These are phyloP conservation scores for Platalea minor DNA, from an alignment of 2,797 vertebrate species.

Conservation along the genomic window DNA sequence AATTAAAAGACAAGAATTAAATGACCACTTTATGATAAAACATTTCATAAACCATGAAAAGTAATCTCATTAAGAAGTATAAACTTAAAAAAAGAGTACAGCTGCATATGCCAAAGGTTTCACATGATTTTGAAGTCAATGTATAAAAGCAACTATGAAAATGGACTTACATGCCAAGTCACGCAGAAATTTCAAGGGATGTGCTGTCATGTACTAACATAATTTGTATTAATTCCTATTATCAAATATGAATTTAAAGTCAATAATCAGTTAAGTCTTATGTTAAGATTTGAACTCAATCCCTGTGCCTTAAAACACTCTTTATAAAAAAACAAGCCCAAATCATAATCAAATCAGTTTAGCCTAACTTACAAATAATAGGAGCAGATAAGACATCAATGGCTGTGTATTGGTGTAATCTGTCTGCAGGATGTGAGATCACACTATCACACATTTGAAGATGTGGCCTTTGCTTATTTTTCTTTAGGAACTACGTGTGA, in stretches of 20 bases:
- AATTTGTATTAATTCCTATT: background rate
- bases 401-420: background rate
- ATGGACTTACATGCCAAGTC: background rate
- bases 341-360: background rate
- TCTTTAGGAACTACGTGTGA: background rate
- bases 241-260: background rate
- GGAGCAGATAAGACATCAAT: background rate
- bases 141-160: background rate
- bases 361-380: background rate
- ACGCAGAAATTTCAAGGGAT: background rate
- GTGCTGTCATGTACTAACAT: background rate
- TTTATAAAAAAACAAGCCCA: background rate
- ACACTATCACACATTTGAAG: background rate
- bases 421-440: background rate
- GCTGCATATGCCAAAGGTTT: background rate
- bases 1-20: constrained; percentile 29
- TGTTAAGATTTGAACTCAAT: background rate
- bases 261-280: background rate
- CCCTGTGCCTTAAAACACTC: background rate
- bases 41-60: background rate
- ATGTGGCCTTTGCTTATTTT: background rate
- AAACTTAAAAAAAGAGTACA: background rate
- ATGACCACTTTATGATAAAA: constrained; percentile 14
- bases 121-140: background rate
- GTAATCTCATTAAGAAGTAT: background rate